phyloP scores from a whole-genome alignment of 2,888 invertebrate genomes.

The Euplagia quadripunctaria region DNA sequence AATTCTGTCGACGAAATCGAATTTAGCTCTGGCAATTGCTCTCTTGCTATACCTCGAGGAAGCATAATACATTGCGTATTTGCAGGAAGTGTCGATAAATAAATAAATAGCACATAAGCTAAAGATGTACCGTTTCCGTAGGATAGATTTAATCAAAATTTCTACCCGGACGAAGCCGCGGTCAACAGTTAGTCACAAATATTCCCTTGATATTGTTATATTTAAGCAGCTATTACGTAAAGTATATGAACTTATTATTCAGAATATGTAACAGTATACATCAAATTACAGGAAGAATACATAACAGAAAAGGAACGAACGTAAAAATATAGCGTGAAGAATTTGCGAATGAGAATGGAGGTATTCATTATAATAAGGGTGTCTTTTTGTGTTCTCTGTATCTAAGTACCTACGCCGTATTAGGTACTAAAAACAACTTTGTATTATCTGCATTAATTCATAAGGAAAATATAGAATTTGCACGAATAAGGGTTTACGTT shows the following conservation, averaged over 20 bases:
- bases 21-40: too few relatives aligned
- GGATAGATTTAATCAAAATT: too few relatives aligned
- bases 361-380: conserved; percentile 33
- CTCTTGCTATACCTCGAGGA: too few relatives aligned
- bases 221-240: conserved; percentile 42
- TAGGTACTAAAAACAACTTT: conserved; percentile 8
- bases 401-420: conserved; percentile 13
- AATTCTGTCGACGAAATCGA: too few relatives aligned
- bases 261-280: conserved; percentile 47
- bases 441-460: conserved; percentile 18
- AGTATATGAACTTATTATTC: conserved; percentile 52
- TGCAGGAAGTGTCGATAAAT: too few relatives aligned
- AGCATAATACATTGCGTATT: too few relatives aligned
- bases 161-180: too few relatives aligned
- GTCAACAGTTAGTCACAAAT: conserved; percentile 23
- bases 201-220: conserved; percentile 54
- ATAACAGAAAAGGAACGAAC: conserved; percentile 41
- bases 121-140: too few relatives aligned
- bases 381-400: conserved; percentile 22
- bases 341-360: conserved; percentile 35
- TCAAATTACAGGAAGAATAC: conserved; percentile 44
- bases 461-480: conserved; percentile 17
- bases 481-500: not conserved
- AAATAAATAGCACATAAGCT: too few relatives aligned
- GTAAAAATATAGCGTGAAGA: conserved; percentile 43